Evolutionary conservation across 2,113 vertebrate species (phyloP), one percentile per base, ranked within the genome.

Genomic region (Gymnogyps californianus): DNA sequence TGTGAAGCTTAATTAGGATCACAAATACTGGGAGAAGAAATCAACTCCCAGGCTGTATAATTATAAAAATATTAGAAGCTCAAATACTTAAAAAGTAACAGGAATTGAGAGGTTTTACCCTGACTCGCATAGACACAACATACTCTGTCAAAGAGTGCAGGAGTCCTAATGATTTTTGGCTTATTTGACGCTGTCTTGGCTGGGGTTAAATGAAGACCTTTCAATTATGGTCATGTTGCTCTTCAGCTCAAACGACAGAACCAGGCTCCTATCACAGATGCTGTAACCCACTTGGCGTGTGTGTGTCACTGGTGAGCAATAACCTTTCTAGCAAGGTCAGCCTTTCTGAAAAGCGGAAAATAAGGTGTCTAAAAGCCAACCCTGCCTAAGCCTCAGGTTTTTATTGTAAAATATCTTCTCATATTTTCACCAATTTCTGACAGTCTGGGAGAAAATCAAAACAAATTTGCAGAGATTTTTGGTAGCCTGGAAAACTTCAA

Each of bases 1-100:
- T 96, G 77, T n/a, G 57, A 92, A 62, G 71, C 83, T 97, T 97
- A 96, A 97, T 97, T 97, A 97, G 89, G 89, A 93, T 94, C 95
- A 95, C 93, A 95, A 96, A 93, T 69, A 94, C 82, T 82, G 76
- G 28, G 64, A 91, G 87, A 96, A 86, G 70, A 87, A 93, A 94
- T 87, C 70, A 95, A 65, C 65, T 97, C 96, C 94, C 92, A 80
- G 52, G 49, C 77, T 95, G 47, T 79, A 66, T 93, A 93, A 95
- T 96, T 96, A 96, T 59, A 57, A 94, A 96, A 96, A 85, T 57
- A 92, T 94, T 94, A 83, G 54, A 90, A 96, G 54, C 22, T 87
- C 65, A 75, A 87, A 70, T 91, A 70, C 70, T 83, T 85, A 28
- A 91, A 88, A 96, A 79, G n/a, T n/a, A 83, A 25, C 26, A 82